Evolutionary conservation across 2,113 vertebrate genomes (phyloP).

Genomic region (Chloropsis hardwickii): DNA sequence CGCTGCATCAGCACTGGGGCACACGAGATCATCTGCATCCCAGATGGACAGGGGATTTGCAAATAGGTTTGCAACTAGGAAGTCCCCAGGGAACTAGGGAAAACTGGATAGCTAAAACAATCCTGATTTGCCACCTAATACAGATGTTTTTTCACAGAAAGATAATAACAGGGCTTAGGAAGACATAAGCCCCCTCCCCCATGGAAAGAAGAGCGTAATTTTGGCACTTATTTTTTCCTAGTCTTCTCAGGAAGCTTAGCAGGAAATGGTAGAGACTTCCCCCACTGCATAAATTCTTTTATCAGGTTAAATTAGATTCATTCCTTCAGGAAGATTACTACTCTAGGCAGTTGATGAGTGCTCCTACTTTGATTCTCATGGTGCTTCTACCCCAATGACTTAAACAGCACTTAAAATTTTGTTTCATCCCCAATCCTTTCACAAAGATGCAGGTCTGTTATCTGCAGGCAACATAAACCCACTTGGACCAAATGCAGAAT

Average conservation of each 20-base stretch:
- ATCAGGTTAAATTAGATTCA: neutral
- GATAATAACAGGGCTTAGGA: neutral
- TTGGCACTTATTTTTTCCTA: neutral
- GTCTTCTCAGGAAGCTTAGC: neutral
- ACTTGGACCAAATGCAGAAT: neutral
- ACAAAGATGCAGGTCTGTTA: neutral
- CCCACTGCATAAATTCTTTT: neutral
- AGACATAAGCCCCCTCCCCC: neutral
- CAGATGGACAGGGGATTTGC: neutral
- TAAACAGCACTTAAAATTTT: neutral
- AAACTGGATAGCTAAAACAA: neutral
- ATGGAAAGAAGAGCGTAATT: neutral
- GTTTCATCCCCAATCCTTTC: neutral
- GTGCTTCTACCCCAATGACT: neutral
- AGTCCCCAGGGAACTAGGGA: neutral
- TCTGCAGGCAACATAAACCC: neutral
- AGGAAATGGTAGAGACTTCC: neutral
- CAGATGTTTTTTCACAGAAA: neutral
- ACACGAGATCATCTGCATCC: neutral
- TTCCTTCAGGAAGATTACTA: neutral
- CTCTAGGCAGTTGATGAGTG: neutral
- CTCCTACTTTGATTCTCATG: neutral
- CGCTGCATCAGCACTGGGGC: neutral
- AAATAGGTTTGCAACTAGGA: neutral
- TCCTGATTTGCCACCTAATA: neutral